Base-by-base conservation (phyloP, 2,113 vertebrate genomes). In the Excalfactoria chinensis region DNA sequence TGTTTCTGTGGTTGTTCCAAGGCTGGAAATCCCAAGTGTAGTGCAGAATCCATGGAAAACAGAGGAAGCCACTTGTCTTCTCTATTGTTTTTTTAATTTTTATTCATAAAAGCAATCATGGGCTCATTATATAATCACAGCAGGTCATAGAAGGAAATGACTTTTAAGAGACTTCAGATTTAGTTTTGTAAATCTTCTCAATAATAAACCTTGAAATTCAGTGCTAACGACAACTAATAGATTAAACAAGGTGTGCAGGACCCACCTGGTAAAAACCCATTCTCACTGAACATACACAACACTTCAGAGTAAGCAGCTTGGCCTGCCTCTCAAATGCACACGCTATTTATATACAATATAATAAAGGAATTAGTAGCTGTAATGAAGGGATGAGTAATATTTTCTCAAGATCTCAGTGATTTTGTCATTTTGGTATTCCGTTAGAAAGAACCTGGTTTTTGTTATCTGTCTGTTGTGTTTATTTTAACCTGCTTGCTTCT, bases 61-160 rank as follows among this genome's bases (percentile, higher is more conserved):
- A 70, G 84, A 69, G 8, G 51, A 84, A 83, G 22, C 64, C 82
- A 62, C 4, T 0, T 67, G 41, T 35, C 64, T 83, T 34, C 32
- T 89, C 37, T 43, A 4, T 75, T 84, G 69, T 2, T 49, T 83
- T 85, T 85, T 91, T 53, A 41, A 30, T 46, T 76, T 95, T 96
- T 95, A 92, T 93, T 95, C 92, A 94, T 55, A 91, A 94, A 95
- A 35, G 58, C 1, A 1, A 40, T 56, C 1, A 1, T 72, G 72
- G 34, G 19, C 18, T 63, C 59, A 18, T 74, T 64, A 46, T 66
- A 49, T 70, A 55, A 79, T 66, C 46, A 59, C 63, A 85, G 68
- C 60, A 87, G 84, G 80, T 75, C 13, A 37, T 37, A 48, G 70
- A 34, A 53, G 63, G 60, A 90, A 87, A 82, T 76, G 64, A 64